phyloP scores from a whole-genome alignment of 2,113 vertebrate genomes.

The Paracanthobrama guichenoti region DNA sequence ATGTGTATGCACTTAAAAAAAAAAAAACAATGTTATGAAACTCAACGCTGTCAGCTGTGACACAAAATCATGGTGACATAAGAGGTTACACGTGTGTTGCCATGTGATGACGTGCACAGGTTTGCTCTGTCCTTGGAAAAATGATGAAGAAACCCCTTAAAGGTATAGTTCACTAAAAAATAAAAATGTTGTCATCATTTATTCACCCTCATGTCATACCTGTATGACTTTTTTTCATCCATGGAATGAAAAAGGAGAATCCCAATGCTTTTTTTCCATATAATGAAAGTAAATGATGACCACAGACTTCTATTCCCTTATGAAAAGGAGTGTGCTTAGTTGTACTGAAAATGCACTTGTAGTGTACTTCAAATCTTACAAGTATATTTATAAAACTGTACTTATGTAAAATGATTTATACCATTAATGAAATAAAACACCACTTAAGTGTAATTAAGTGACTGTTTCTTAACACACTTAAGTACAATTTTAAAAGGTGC shows the following conservation, averaged over 20 bases:
- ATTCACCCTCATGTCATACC: not conserved
- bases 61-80: conserved; percentile 4
- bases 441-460: too few species aligned
- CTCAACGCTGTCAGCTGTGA: not conserved
- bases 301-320: not conserved
- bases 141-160: not conserved
- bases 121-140: not conserved
- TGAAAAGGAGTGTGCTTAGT: not conserved
- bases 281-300: not conserved
- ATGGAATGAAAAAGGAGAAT: not conserved
- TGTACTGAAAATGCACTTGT: not conserved
- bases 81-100: not conserved
- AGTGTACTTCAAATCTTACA: not conserved
- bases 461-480: too few species aligned
- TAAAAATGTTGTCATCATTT: not conserved
- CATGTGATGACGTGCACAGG: not conserved
- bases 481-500: not conserved
- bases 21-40: not conserved
- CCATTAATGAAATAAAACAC: too few species aligned
- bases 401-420: not conserved
- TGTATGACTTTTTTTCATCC: not conserved
- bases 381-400: not conserved
- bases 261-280: not conserved
- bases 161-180: not conserved
- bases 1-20: not conserved